Evolutionary conservation across 2,797 vertebrate genomes (phyloP), one percentile per base, ranked within the genome.

Genomic region (Crax fasciolata): DNA sequence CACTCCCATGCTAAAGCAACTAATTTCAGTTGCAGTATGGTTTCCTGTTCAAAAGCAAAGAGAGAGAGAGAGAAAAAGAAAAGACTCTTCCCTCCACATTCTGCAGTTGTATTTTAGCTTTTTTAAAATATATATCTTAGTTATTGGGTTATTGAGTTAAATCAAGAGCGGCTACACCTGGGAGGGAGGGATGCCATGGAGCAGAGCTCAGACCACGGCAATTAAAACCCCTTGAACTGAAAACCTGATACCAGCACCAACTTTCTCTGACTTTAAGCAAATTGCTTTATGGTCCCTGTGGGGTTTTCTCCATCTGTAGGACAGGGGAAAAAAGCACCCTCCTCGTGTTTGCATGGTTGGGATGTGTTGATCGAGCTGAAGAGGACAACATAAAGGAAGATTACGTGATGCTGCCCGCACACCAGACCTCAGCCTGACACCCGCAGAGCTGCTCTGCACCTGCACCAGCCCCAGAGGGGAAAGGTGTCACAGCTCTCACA

Each of bases 31-130:
- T 43, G 74, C 52, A 61, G 41, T 58, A 25, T 21, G 63, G 87
- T 76, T 96, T 97, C 87, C 94, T 95, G 92, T 89, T 81, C 24
- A 49, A 77, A 92, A 88, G 8, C 41, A 82, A 35, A 11, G 38
- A 13, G 9, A 20, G 38, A 13, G 11, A 20, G 5, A 44, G 43
- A 17, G 30, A 51, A 32, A 32, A 38, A 10, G 6, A 13, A 43
- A 39, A 28, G 30, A 18, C 30, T 20, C 8, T 19, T 30, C 19
- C 21, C 27, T 11, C 5, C 6, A 68, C 76, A 89, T 79, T 49
- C 49, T 76, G 61, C 59, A 71, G 61, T 5, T 57, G 20, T 21
- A 35, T 35, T 6, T 35, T 35, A 35, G 35, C 19, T 21, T 12
- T 57, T 21, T 32, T 57, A 57, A 57, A 32, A 32, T 52, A 27